Evolutionary conservation across 2,797 vertebrate species (phyloP), one percentile per base, ranked within the genome.

Genomic region (Lemur catta): DNA sequence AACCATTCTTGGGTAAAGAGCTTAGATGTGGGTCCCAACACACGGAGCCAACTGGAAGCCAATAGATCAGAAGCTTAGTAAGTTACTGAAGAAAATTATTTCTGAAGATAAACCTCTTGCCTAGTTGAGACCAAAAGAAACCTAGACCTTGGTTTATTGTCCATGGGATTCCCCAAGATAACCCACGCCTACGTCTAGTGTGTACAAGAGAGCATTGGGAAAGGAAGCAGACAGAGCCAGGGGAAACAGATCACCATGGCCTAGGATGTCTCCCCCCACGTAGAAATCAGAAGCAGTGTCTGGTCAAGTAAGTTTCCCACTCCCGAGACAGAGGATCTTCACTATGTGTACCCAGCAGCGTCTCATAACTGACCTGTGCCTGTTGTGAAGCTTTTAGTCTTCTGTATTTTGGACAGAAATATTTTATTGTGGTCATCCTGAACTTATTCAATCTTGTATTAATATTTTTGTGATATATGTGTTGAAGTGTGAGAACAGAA

Each of bases 201-300:
- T 59, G 7, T 63, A 41, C 30, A 78, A 67, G 28, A 4, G 13
- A 50, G 7, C 26, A 3, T 2, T 48, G 6, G 4, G 57, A 15
- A 9, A 35, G 8, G 41, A 67, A 43, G 52, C 22, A 74, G 12
- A 9, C 4, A 33, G 59, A 88, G 2, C 17, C 26, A 28, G 13
- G 28, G 11, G 4, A 4, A n/a, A 10, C 2, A n/a, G 38, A 63
- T 2, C 1, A 61, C 22, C 2, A 35, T 12, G 26, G 5, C 1
- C 3, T n/a, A 13, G 33, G 8, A 61, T 7, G 3, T 24, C n/a
- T 75, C 41, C 41, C 33, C 12, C 11, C 6, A 38, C 4, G 6
- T 18, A 38, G 52, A 63, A 33, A 22, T 35, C 14, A 76, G 46
- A 76, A 20, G 6, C 4, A 9, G 33, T 55, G 11, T 11, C 33